Base-by-base conservation (phyloP, 2,113 vertebrate genomes). In the Chaetops frenatus region DNA sequence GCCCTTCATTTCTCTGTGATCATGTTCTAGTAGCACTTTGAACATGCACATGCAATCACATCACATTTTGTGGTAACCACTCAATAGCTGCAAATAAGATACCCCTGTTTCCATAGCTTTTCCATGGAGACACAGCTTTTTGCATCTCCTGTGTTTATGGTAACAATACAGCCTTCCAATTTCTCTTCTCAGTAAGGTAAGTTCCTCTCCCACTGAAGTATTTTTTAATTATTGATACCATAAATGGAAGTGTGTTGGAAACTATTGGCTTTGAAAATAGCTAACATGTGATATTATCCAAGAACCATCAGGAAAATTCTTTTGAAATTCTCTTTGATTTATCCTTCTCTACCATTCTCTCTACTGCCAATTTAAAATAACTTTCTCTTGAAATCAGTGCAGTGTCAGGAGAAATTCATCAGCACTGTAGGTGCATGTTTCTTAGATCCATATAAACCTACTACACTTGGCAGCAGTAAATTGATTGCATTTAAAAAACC, bases 301-400 rank as follows among this genome's bases (percentile, higher is more conserved):
- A 93, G 94, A 96, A 90, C 88, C 88, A 97, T 93, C 95, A 96
- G 93, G 90, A 96, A 97, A 92, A 92, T 93, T 92, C 95, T 88
- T 96, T 96, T 94, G 92, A 95, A 97, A 97, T 96, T 95, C 95
- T 94, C 90, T 97, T 97, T 97, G 96, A 97, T 96, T 97, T 95
- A 93, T 93, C 90, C 86, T 90, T 88, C 83, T 88, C 86, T 81
- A 72, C 80, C 88, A 92, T 64, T 78, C 92, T 96, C 92, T 93
- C 96, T 93, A 90, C 92, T 96, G 94, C 95, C 88, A 95, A 95
- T 96, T 96, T 97, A 96, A 94, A 96, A 96, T 88, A 96, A 95
- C 95, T 93, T 94, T 96, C 95, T 96, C 94, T 83, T 92, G 95
- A 96, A 97, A 96, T 94, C 90, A 92, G 95, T 84, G 90, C 95